Evolutionary conservation across 2,113 vertebrate genomes (phyloP).

Genomic region (Cygnus atratus): DNA sequence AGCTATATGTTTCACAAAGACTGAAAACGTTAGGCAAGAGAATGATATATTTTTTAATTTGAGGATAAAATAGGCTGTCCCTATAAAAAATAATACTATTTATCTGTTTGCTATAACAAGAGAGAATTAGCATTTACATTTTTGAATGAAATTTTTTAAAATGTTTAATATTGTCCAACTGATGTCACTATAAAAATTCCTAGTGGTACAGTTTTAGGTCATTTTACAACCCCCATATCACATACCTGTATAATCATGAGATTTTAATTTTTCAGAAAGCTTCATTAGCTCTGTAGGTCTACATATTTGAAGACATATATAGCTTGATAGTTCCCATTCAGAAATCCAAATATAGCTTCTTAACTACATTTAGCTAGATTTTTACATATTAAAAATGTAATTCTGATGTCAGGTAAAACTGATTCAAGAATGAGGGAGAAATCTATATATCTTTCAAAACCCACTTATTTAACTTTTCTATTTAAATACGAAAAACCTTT

Average conservation of each 20-base stretch:
- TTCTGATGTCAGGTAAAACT: slow-evolving; percentile 31
- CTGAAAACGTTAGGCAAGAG: not conserved
- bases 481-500: slow-evolving; percentile 53
- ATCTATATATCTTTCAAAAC: slow-evolving; percentile 28
- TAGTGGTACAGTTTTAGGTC: not conserved
- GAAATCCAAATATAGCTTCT: slow-evolving; percentile 16
- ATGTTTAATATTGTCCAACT: not conserved
- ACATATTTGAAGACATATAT: not conserved
- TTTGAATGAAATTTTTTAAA: not conserved
- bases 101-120: not conserved
- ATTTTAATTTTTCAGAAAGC: not conserved
- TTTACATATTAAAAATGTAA: slow-evolving; percentile 26
- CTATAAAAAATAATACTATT: not conserved
- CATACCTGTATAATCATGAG: not conserved
- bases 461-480: slow-evolving; percentile 29
- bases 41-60: not conserved
- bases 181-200: not conserved
- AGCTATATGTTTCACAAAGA: not conserved
- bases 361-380: not conserved
- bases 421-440: slow-evolving; percentile 32
- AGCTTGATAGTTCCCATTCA: not conserved
- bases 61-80: not conserved
- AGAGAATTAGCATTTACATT: not conserved
- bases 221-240: not conserved
- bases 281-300: not conserved